Conservation (phyloP, 2,797 vertebrate genomes). For the Morus bassanus region DNA sequence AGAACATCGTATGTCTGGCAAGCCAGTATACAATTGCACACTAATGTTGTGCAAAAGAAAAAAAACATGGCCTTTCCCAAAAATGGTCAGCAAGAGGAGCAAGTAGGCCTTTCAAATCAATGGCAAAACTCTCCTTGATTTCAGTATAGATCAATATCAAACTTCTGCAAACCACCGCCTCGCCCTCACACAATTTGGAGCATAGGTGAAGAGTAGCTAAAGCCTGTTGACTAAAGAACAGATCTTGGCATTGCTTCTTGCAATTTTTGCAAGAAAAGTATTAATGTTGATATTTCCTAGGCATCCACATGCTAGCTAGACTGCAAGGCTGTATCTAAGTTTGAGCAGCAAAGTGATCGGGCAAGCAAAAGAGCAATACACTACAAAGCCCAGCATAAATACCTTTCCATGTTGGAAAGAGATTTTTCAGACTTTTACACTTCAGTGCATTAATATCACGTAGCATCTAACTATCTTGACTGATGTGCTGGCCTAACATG, state of each 20-base stretch:
- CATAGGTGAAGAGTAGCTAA: neutral
- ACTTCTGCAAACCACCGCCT: neutral
- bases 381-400: neutral
- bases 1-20: neutral
- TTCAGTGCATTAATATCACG: neutral
- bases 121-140: neutral
- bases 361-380: neutral
- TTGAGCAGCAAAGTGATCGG: neutral
- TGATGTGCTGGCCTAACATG: neutral
- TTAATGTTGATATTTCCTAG: neutral
- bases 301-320: neutral
- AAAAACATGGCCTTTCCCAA: neutral
- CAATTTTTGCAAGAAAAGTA: neutral
- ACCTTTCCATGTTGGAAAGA: neutral
- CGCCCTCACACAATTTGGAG: neutral
- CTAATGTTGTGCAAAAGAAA: neutral
- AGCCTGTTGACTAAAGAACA: neutral
- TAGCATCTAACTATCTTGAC: neutral
- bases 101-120: neutral
- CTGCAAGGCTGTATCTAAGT: neutral
- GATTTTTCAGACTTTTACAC: neutral
- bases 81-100: neutral
- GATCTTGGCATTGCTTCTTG: conserved; percentile 20
- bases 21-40: neutral
- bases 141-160: neutral